Base-by-base conservation (phyloP, 2,888 invertebrate species). In the Escarpia spicata region DNA sequence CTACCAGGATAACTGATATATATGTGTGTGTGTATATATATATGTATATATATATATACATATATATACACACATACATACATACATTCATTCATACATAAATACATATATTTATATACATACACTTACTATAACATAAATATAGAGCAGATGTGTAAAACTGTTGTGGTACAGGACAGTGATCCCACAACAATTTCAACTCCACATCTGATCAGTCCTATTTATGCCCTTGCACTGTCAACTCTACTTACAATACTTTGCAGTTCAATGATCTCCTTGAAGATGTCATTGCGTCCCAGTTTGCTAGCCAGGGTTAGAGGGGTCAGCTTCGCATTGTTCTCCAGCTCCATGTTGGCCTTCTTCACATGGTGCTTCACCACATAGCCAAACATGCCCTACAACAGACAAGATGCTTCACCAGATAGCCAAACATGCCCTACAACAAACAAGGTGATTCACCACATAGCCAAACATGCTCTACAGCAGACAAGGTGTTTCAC, bases 341-440 rank as follows among this genome's bases (percentile, higher is more conserved):
- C 97, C 91, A 99, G 98, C 19, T 98, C 98, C 95, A 99, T 98
- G 95, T 98, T 98, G 8, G 99, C 99, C 37, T 99, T 98, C 19
- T 98, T 97, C 96, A 98, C 98, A 19, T 99, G 99, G 97, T 99
- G 99, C 26, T 99, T 97, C 90, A 99, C 97, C 0, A 99, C 99
- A 97, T 99, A 99, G 52, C 99, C 99, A 96, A 99, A 99, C 99
- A 99, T 99, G 95, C 99, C 98, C 99, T 99, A 96, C 4, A 94
- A 94, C 91, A 92, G 52, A 92, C 75, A 43, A 60, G 26, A 92
- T 92, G 31, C 43, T n/a, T 90, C 15, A 90, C 44, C 12, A 26
- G 12, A 1, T 60, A 60, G 8, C 26, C 60, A 60, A 60, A 60
- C 60, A 60, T 60, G 60, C 60, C 60, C 60, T 26, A 60, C 60